phyloP scores from a whole-genome alignment of 2,113 vertebrate genomes.

The Patagioenas fasciata region DNA sequence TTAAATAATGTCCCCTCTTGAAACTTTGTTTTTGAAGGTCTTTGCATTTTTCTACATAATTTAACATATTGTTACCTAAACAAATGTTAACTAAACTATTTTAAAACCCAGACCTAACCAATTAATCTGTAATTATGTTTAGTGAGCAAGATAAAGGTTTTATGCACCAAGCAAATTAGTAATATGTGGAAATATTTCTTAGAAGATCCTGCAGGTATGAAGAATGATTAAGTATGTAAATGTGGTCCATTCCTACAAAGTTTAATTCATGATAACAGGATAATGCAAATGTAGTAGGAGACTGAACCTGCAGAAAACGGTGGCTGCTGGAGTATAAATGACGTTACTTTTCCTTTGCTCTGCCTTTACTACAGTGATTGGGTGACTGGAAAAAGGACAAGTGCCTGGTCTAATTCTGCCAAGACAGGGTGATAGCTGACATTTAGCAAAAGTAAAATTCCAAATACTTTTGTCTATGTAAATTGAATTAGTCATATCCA shows the following conservation, averaged over 20 bases:
- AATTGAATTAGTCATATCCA: background rate
- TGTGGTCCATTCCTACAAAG: background rate
- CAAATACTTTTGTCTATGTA: background rate
- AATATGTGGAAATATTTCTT: background rate
- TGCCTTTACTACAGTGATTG: background rate
- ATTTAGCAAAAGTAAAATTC: background rate
- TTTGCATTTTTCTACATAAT: background rate
- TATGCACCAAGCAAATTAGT: background rate
- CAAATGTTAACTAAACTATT: background rate
- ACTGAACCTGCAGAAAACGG: background rate
- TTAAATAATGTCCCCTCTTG: background rate
- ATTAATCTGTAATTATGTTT: background rate
- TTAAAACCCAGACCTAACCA: background rate
- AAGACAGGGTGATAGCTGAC: background rate
- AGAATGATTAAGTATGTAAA: background rate
- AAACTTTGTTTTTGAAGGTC: background rate
- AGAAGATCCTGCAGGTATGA: background rate
- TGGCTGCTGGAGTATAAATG: background rate
- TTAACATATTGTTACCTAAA: background rate
- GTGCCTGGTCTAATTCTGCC: background rate
- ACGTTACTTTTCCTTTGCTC: background rate
- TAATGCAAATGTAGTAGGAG: background rate
- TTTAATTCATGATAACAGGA: background rate
- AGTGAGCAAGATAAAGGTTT: background rate
- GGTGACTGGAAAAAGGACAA: background rate